Base-by-base conservation (phyloP, 2,888 invertebrate species). In the Iselma pallidipennis region DNA sequence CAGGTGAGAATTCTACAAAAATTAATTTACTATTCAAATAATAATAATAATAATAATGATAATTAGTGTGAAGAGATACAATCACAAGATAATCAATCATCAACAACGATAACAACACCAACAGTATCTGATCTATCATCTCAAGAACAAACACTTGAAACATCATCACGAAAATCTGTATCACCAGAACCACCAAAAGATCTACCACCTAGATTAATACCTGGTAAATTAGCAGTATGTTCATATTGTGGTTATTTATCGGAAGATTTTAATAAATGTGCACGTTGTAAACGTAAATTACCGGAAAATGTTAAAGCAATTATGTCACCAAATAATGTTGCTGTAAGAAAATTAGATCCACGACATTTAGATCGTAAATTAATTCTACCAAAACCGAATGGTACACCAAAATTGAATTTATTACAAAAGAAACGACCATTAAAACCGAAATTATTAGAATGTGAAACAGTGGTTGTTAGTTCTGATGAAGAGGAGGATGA, bases 231-330 rank as follows among this genome's bases (percentile, higher is more conserved):
- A 68, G 92, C 92, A 6, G 86, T 95, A 1, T 95, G 95, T 80
- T 87, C 87, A 66, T 85, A 86, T 67, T 95, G 95, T 79, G 95
- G 95, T 16, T 89, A 90, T 75, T 86, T 89, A 49, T 92, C 93
- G 55, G 85, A 86, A 71, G 90, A 94, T 80, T 92, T 94, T 78
- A 89, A 88, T 71, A 87, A 87, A 64, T 95, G 95, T 82, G 88
- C 90, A 80, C 80, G 87, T 69, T 92, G 92, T 82, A 88, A 86
- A 77, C 84, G 88, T 73, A 87, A 88, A 75, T 86, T 92, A 71
- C 87, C 88, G 1, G 90, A 90, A 64, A 88, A 90, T 73, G 90
- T 91, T 28, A 91, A 91, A 81, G 72, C 82, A 1, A 77, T 83
- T 55, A 60, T 70, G 33, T 66, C 80, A 81, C 63, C 59, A 7